Percentiles rank a stretch among this genome's conserved stretches.
Conservation (phyloP, 2,888 invertebrate species). For the Aphelenchoides bicaudatus region DNA sequence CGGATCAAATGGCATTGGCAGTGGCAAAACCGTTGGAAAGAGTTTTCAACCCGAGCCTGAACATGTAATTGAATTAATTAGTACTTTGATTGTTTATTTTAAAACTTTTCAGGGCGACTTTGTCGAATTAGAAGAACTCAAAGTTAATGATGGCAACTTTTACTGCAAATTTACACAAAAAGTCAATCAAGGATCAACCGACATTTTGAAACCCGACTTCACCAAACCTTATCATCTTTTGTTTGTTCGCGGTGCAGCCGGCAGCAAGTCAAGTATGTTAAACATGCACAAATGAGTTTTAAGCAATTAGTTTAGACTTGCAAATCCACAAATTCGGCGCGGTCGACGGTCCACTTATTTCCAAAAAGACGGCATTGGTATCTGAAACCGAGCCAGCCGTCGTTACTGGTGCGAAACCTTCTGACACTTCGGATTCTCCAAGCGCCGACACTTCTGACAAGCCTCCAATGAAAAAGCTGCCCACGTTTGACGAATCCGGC, state of each 20-base stretch:
- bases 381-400: not conserved
- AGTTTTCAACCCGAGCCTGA: not conserved
- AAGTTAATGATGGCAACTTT: conserved; percentile 1
- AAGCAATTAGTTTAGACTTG: not conserved
- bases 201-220: conserved; percentile 3
- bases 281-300: not conserved
- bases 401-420: no score
- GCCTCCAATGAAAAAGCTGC: no score
- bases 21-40: not conserved
- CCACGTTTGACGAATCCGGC: not conserved
- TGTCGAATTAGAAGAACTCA: not conserved
- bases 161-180: conserved; percentile 18
- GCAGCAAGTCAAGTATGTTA: not conserved
- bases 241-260: not conserved
- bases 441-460: no score
- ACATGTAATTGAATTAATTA: not conserved
- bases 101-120: not conserved
- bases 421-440: no score
- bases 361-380: not conserved
- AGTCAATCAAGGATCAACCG: not conserved
- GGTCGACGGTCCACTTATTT: not conserved
- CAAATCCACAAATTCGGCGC: not conserved
- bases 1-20: not conserved
- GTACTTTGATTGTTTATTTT: not conserved
- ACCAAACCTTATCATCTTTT: not conserved